Evolutionary conservation across 2,888 invertebrate species (phyloP), one percentile per base, ranked within the genome.

Genomic region (Polymixis lichenea): DNA sequence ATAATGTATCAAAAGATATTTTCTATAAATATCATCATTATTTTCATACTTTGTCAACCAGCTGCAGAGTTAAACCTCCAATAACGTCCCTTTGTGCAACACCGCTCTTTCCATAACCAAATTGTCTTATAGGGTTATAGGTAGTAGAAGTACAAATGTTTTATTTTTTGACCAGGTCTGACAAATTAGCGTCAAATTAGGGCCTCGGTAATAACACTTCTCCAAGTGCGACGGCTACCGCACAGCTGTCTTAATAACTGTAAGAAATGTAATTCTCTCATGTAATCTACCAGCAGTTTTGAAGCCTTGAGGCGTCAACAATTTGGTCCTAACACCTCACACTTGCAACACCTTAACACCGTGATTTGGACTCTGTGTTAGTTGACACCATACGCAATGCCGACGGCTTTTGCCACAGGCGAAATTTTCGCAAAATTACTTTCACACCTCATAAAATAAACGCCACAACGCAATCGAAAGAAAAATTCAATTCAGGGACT

Each of bases 171-270:
- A 19, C 64, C 74, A 84, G n/a, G 13, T 51, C 55, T 79, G 72
- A 75, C 25, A 78, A 84, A 86, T 86, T 84, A 76, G 69, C 68
- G 75, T 71, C 84, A 77, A 85, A 86, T 85, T 78, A 85, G 25
- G 58, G 53, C 9, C 17, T 67, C n/a, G 49, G 65, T 78, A 85
- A 83, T 80, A 75, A 74, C 60, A 77, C 56, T 49, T 32, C 61
- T 49, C 32, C 69, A 56, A 75, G 61, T 58, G 74, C 56, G 19
- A 65, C 64, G 67, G 72, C 65, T 53, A 55, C 62, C 61, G n/a
- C 22, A 51, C 87, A 85, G 69, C 85, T 86, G 85, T 83, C 86
- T 77, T 82, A 85, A 85, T 84, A 75, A 62, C 78, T 75, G 51
- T 46, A 80, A 82, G 77, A 38, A 76, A 73, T 75, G 69, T 72